A percentile compares a stretch with the other conserved stretches of the same genome.
phyloP scores from a whole-genome alignment of 1,140 invertebrate species.

The Cotesia typhae region DNA sequence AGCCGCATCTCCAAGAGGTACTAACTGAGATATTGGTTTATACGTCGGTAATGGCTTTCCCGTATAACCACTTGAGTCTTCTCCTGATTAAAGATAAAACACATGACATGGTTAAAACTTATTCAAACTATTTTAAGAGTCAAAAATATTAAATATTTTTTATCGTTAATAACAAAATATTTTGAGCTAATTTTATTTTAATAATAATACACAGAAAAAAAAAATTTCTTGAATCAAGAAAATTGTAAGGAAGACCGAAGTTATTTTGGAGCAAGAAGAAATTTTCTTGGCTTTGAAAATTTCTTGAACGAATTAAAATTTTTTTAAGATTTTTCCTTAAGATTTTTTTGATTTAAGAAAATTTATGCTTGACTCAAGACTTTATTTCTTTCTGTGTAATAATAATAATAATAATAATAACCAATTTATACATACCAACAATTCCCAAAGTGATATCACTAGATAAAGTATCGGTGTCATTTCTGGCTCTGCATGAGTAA shows the following conservation, averaged over 20 bases:
- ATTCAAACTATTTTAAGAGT: neutral
- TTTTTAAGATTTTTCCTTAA: too few species aligned
- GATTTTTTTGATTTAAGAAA: too few species aligned
- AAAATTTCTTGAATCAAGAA: too few species aligned
- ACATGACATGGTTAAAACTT: conserved; percentile 29
- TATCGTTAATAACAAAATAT: neutral
- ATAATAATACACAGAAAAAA: too few species aligned
- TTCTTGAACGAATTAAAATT: too few species aligned
- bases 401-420: neutral
- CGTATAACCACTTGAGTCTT: conserved; percentile 60
- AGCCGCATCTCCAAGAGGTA: conserved; percentile 67
- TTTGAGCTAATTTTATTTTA: too few species aligned
- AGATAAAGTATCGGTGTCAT: conserved; percentile 72
- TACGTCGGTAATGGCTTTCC: conserved; percentile 66
- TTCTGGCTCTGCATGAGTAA: conserved; percentile 77
- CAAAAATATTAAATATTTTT: neutral
- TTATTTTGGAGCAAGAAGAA: too few species aligned
- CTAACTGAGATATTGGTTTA: conserved; percentile 60
- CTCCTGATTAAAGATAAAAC: conserved; percentile 50
- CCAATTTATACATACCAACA: conserved; percentile 68
- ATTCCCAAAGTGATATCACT: conserved; percentile 74
- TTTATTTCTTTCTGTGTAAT: too few species aligned
- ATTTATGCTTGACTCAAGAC: too few species aligned
- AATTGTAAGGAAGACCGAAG: too few species aligned
- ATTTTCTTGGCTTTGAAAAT: too few species aligned